A percentile compares a stretch with the other conserved stretches of the same genome.
Conservation (phyloP, 2,888 invertebrate species). For the Zhuqinia jingwanae region DNA sequence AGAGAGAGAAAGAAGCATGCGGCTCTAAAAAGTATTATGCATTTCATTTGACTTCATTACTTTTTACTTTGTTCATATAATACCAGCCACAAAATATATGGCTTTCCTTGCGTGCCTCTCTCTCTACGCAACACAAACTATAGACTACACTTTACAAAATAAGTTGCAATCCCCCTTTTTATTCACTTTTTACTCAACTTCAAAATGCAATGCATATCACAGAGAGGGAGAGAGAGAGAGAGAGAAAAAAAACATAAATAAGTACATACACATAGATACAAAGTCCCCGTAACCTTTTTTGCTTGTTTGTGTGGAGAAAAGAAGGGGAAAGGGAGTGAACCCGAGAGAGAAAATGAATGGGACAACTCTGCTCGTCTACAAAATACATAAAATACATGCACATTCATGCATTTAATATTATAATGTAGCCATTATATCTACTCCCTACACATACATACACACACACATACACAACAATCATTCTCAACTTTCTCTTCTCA, state of each 20-base stretch:
- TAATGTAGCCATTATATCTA: neutral
- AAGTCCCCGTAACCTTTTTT: constrained; percentile 20
- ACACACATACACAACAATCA: neutral
- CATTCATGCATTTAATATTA: neutral
- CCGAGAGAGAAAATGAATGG: constrained; percentile 2
- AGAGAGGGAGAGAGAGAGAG: too few relatives aligned
- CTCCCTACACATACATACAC: neutral
- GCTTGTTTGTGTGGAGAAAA: neutral
- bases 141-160: neutral
- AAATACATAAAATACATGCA: constrained; percentile 20
- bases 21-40: neutral
- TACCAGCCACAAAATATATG: too few relatives aligned
- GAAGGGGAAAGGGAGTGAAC: constrained; percentile 33
- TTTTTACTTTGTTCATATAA: constrained; percentile 24
- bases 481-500: neutral
- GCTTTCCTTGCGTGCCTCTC: too few relatives aligned
- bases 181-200: neutral
- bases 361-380: constrained; percentile 12
- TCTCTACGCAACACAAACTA: too few relatives aligned
- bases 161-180: constrained; percentile 17
- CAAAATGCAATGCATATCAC: too few relatives aligned
- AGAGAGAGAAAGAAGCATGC: too few relatives aligned
- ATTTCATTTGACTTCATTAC: constrained; percentile 31
- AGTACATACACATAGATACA: constrained; percentile 1
- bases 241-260: too few relatives aligned